These are phyloP conservation scores for Peromyscus nudipes DNA, from an alignment of 2,797 vertebrate species.

Conservation along the genomic window DNA sequence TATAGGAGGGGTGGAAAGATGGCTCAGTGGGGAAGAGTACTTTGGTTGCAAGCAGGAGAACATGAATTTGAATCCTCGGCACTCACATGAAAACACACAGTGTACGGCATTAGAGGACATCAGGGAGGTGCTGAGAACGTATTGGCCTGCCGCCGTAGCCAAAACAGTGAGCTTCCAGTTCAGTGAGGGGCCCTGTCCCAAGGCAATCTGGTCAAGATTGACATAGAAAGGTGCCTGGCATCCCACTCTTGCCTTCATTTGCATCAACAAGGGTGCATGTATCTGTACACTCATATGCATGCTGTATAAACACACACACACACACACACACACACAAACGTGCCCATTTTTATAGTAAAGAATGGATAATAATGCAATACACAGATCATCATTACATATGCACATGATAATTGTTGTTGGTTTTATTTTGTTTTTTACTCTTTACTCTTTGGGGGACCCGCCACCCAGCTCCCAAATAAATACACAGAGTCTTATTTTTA, in stretches of 20 bases:
- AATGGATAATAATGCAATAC: not conserved
- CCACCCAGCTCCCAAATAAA: not conserved
- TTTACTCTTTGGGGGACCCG: not conserved
- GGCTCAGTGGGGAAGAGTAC: not conserved
- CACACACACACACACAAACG: not conserved
- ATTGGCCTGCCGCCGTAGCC: fast-evolving
- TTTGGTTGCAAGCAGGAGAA: not conserved
- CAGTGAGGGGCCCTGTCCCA: not conserved
- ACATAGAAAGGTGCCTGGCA: not conserved
- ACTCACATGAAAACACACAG: no score
- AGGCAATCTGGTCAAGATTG: not conserved
- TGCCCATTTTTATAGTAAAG: not conserved
- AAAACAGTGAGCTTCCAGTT: not conserved
- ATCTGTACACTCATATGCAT: not conserved
- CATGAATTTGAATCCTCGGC: not conserved
- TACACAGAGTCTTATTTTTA: not conserved
- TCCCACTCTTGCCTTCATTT: not conserved
- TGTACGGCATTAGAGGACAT: not conserved
- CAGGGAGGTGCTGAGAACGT: not conserved
- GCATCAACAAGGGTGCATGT: not conserved
- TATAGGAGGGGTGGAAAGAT: not conserved
- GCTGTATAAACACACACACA: not conserved
- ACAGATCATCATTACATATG: not conserved
- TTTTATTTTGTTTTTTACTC: not conserved
- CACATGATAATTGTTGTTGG: not conserved